Conservation (phyloP, 2,797 vertebrate species). For the Microctenopoma steveboyesi region DNA sequence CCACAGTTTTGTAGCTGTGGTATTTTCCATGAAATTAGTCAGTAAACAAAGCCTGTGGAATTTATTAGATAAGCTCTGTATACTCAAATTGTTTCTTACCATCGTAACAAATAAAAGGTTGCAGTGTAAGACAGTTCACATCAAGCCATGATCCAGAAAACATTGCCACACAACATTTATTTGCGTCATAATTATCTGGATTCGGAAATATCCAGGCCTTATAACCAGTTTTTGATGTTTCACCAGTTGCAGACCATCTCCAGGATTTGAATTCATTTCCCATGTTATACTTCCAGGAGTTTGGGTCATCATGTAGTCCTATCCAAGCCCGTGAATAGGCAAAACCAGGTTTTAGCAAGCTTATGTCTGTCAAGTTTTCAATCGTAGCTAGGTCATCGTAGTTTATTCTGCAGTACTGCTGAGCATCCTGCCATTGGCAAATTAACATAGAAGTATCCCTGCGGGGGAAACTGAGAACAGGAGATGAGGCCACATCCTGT, state of each 20-base stretch:
- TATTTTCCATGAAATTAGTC: too few relatives aligned
- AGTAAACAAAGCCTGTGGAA: too few relatives aligned
- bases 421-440: fast-evolving
- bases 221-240: conserved; percentile 2
- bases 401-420: conserved; percentile 44
- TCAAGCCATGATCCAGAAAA: fast-evolving
- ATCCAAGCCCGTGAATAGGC: conserved; percentile 36
- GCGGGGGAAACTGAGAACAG: background rate
- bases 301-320: conserved; percentile 37
- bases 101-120: conserved; percentile 20
- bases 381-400: conserved; percentile 43
- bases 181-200: fast-evolving
- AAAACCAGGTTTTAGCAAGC: background rate
- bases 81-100: conserved; percentile 16
- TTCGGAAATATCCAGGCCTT: fast-evolving
- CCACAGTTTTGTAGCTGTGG: too few relatives aligned
- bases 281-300: conserved; percentile 11
- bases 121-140: fast-evolving
- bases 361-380: conserved; percentile 6
- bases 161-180: background rate
- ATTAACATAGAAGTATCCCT: conserved; percentile 17
- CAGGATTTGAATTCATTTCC: conserved; percentile 31
- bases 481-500: conserved; percentile 26
- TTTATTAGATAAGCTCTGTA: too few relatives aligned
- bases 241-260: conserved; percentile 43